A percentile compares a stretch with the other conserved stretches of the same genome.
Conservation (phyloP, 2,888 invertebrate genomes). For the Idaea dimidiata region DNA sequence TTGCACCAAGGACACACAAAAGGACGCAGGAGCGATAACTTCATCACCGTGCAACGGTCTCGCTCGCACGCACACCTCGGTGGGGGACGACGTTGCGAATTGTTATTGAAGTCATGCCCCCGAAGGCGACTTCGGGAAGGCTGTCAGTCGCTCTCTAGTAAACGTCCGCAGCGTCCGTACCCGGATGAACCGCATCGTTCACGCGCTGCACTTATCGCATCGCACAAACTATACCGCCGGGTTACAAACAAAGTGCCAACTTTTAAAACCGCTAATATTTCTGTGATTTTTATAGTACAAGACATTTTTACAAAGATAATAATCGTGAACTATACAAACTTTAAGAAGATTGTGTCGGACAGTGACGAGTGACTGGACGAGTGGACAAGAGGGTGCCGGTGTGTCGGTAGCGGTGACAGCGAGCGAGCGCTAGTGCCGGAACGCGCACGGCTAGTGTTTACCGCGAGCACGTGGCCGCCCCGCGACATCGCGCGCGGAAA, state of each 20-base stretch:
- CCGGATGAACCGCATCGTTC: constrained; percentile 62
- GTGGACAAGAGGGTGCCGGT: constrained; percentile 25
- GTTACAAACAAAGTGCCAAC: constrained; percentile 62
- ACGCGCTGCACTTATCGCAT: constrained; percentile 53
- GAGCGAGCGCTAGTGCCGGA: constrained; percentile 18
- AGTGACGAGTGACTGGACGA: no score
- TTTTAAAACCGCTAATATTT: constrained; percentile 42
- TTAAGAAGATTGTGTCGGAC: constrained; percentile 40
- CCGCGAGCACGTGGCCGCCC: constrained; percentile 70
- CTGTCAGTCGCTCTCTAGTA: constrained; percentile 79
- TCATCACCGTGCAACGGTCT: constrained; percentile 75
- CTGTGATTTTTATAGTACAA: constrained; percentile 60
- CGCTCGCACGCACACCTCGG: constrained; percentile 75
- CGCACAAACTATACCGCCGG: constrained; percentile 56
- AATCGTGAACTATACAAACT: constrained; percentile 43
- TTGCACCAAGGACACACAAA: constrained; percentile 79
- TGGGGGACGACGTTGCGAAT: constrained; percentile 81
- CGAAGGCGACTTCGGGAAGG: constrained; percentile 81
- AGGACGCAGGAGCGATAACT: constrained; percentile 82
- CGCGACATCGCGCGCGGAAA: constrained; percentile 64
- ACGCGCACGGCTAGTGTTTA: constrained; percentile 58
- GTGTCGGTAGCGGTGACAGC: constrained; percentile 18
- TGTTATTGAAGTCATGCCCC: constrained; percentile 82
- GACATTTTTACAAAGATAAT: constrained; percentile 52
- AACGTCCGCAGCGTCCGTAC: constrained; percentile 77